Evolutionary conservation across 2,888 invertebrate species (phyloP), one percentile per base, ranked within the genome.

Genomic region (Parnassius smintheus): DNA sequence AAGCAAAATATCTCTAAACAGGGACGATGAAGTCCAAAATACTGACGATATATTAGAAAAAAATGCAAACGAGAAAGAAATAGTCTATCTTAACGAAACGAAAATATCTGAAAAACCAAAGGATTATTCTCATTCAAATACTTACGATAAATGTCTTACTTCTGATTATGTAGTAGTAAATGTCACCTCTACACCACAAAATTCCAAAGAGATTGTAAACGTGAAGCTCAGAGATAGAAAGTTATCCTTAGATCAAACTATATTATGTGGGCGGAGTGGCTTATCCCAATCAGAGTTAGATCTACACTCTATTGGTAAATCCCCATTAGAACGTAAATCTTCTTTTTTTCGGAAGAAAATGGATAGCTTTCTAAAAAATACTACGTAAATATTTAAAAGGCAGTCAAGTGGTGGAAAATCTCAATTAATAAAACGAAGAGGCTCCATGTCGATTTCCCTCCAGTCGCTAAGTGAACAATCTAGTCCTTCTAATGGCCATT

Each of bases 311-410:
- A 83, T 90, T 65, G 90, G 91, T 8, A 91, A 89, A 72, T 84
- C 79, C 10, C 88, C 89, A 11, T 68, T 91, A 11, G 88, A 90
- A 68, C 76, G 90, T 41, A 91, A 91, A 75, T 88, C 90, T 1
- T 91, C 91, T 3, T 91, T 91, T 72, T 91, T 91, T 64, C 78
- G 82, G 58, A 91, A 91, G 66, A 91, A 86, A 72, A 83, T 91
- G 85, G 88, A 90, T 44, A 91, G 85, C 70, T 90, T 91, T 68
- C 73, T 91, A 10, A 88, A 81, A 64, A 91, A 91, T 65, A 91
- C 91, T 0, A 84, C 89, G 1, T 89, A 90, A 71, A 82, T 89
- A 65, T 91, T 91, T 60, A 86, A 83, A 67, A 80, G 79, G 22
- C 86, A 88, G 55, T 82, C 88, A 1, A 64, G 68, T 25, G 63